Percentiles rank a stretch among this genome's conserved stretches.
Evolutionary conservation across 1,140 invertebrate species (phyloP).

Genomic region (Papilio polyxenes): DNA sequence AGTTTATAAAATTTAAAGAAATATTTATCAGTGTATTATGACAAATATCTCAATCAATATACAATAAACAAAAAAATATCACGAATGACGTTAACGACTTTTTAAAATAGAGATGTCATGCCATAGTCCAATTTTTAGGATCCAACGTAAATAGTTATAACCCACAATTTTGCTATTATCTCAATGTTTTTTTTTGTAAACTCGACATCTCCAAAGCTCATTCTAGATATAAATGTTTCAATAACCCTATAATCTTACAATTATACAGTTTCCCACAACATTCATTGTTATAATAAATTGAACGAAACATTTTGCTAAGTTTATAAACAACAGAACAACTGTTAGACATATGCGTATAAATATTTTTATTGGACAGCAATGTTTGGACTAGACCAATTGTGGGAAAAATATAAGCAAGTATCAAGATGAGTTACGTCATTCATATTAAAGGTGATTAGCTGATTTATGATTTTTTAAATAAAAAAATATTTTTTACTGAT

Average conservation of each 20-base stretch:
- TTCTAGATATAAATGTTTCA: background rate
- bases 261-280: background rate
- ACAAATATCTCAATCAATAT: background rate
- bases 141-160: background rate
- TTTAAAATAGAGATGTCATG: too few species aligned
- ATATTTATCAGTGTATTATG: background rate
- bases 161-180: background rate
- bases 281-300: background rate
- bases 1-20: background rate
- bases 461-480: too few species aligned
- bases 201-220: background rate
- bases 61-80: too few species aligned
- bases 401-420: background rate
- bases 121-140: too few species aligned
- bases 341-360: background rate
- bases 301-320: background rate
- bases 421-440: background rate
- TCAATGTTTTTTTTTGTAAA: background rate
- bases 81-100: too few species aligned
- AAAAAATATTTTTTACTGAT: too few species aligned
- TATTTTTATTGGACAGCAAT: conserved; percentile 6
- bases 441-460: background rate
- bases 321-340: conserved; percentile 3
- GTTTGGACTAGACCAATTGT: conserved; percentile 3
- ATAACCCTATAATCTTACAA: background rate